Percentiles rank a stretch among this genome's conserved stretches.
Evolutionary conservation across 2,888 invertebrate genomes (phyloP).

Genomic region (Euphydryas editha): DNA sequence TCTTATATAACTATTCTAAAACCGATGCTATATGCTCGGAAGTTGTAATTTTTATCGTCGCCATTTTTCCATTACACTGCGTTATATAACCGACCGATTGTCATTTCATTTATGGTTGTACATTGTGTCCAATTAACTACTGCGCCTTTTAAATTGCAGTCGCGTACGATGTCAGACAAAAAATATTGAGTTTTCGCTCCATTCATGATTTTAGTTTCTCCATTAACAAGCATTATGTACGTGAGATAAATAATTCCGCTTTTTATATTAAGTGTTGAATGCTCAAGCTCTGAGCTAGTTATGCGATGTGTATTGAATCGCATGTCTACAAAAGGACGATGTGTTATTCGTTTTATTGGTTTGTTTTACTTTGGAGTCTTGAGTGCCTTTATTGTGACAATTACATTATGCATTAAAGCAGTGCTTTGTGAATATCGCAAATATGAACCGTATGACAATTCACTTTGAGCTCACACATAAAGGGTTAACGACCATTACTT

Average conservation of each 20-base stretch:
- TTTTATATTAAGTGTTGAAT: slow-evolving; percentile 41
- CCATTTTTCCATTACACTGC: slow-evolving; percentile 25
- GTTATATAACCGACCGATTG: slow-evolving; percentile 38
- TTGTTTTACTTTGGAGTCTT: slow-evolving; percentile 71
- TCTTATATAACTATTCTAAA: slow-evolving; percentile 43
- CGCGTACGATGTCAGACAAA: slow-evolving; percentile 35
- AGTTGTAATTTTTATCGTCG: slow-evolving; percentile 31
- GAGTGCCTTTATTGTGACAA: slow-evolving; percentile 74
- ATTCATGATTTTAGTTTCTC: slow-evolving; percentile 37
- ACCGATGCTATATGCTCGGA: slow-evolving; percentile 28
- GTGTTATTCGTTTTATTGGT: slow-evolving; percentile 17
- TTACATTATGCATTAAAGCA: slow-evolving; percentile 55
- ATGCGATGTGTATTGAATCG: slow-evolving; percentile 70
- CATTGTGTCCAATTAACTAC: slow-evolving; percentile 37
- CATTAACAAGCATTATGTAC: slow-evolving; percentile 35
- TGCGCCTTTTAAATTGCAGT: slow-evolving; percentile 39
- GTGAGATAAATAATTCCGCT: slow-evolving; percentile 52
- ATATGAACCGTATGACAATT: slow-evolving; percentile 37
- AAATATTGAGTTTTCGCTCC: slow-evolving; percentile 34
- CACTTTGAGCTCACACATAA: slow-evolving; percentile 30
- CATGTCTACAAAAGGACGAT: slow-evolving; percentile 42
- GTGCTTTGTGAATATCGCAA: slow-evolving; percentile 25
- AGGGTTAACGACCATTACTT: slow-evolving; percentile 33
- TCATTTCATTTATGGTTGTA: slow-evolving; percentile 38
- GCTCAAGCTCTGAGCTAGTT: slow-evolving; percentile 50